Conservation (phyloP, 2,888 invertebrate species). For the Lingula anatina region DNA sequence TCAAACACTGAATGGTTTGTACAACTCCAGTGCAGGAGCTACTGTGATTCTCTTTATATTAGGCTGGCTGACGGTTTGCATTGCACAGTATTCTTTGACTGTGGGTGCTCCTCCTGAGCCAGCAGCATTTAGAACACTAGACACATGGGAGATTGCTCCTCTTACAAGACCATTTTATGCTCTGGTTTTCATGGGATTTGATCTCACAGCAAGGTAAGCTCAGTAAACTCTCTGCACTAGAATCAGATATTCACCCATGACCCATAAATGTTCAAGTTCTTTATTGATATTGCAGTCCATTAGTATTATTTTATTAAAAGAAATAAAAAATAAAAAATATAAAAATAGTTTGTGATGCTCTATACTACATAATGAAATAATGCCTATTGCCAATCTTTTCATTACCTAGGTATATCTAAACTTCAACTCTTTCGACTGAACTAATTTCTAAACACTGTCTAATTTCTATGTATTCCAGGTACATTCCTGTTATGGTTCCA, state of each 20-base stretch:
- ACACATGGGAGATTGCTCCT: conserved; percentile 34
- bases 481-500: conserved; percentile 20
- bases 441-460: no score
- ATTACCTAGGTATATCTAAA: no score
- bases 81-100: conserved; percentile 43
- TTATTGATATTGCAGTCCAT: no score
- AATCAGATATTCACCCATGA: no score
- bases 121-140: conserved; percentile 40
- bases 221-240: no score
- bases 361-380: no score
- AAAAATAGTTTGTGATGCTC: no score
- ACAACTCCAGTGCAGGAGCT: conserved; percentile 27
- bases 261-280: no score
- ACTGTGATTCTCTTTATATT: conserved; percentile 34
- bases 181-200: conserved; percentile 31
- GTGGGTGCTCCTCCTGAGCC: conserved; percentile 43
- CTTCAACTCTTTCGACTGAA: no score
- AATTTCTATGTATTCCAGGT: conserved; percentile 15
- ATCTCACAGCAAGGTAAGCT: conserved; percentile 35
- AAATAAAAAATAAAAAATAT: no score
- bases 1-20: conserved; percentile 31
- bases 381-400: no score
- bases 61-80: conserved; percentile 41
- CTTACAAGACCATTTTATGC: conserved; percentile 41
- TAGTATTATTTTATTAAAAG: no score